Percentiles rank a stretch among this genome's conserved stretches.
phyloP scores from a whole-genome alignment of 2,113 vertebrate genomes.

The Ammospiza caudacuta region DNA sequence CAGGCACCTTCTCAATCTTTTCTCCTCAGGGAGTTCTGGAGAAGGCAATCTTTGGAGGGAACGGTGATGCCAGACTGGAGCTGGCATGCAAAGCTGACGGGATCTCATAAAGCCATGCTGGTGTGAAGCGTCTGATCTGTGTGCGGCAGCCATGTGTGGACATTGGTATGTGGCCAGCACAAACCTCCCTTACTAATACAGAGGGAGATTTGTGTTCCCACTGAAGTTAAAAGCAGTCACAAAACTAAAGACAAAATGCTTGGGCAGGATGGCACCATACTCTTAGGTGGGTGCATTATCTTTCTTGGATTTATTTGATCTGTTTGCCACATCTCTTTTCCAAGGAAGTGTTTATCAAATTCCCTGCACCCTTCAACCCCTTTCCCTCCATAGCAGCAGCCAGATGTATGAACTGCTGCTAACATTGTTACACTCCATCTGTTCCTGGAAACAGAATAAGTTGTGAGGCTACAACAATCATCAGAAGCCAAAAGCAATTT shows the following conservation, averaged over 20 bases:
- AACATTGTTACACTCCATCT: background rate
- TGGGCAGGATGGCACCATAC: fast-evolving
- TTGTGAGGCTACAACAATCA: background rate
- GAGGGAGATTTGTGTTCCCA: background rate
- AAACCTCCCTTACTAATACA: background rate
- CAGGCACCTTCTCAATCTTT: background rate
- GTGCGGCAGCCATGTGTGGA: background rate
- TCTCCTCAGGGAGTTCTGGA: background rate
- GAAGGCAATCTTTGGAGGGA: background rate
- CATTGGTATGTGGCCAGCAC: background rate
- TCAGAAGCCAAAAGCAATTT: background rate
- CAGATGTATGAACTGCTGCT: background rate
- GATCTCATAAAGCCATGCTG: background rate
- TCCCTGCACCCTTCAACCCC: background rate
- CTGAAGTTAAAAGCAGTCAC: background rate
- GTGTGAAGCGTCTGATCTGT: background rate
- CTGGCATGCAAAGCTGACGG: background rate
- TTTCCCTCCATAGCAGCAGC: background rate
- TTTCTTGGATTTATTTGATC: background rate
- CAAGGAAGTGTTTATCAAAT: background rate
- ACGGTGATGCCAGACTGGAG: background rate
- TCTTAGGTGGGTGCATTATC: background rate
- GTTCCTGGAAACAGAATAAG: background rate
- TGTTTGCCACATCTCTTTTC: background rate
- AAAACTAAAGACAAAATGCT: background rate